These are phyloP conservation scores for Lemur catta DNA, from an alignment of 2,797 vertebrate species.

Conservation along the genomic window DNA sequence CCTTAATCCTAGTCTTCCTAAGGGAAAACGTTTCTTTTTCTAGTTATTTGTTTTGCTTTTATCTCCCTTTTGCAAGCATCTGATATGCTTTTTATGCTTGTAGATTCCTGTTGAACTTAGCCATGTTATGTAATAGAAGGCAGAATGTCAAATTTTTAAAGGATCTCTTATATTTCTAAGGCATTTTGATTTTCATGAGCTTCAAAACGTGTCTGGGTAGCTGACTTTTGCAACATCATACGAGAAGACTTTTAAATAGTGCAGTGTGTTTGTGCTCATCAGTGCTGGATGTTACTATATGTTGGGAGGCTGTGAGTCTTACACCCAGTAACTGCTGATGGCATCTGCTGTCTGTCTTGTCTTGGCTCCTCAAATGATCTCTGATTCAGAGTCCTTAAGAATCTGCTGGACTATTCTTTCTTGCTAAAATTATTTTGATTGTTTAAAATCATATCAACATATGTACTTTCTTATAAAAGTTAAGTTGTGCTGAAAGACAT, in stretches of 20 bases:
- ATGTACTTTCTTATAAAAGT: neutral
- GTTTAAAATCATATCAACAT: neutral
- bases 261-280: neutral
- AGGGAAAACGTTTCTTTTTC: neutral
- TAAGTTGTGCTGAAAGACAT: neutral
- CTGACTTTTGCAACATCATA: neutral
- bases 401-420: neutral
- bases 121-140: constrained; percentile 4
- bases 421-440: neutral
- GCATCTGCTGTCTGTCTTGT: neutral
- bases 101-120: constrained; percentile 14
- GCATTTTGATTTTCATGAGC: neutral
- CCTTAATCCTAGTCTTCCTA: neutral
- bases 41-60: constrained; percentile 33
- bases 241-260: neutral
- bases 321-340: neutral
- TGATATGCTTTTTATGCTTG: neutral
- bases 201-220: neutral
- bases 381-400: neutral
- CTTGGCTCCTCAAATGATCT: neutral
- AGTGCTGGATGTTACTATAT: neutral
- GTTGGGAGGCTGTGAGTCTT: neutral
- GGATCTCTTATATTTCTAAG: constrained; percentile 21
- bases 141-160: constrained; percentile 16
- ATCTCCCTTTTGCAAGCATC: neutral